These are phyloP conservation scores for Philonicus albiceps DNA, from an alignment of 2,888 invertebrate genomes.

Conservation along the genomic window DNA sequence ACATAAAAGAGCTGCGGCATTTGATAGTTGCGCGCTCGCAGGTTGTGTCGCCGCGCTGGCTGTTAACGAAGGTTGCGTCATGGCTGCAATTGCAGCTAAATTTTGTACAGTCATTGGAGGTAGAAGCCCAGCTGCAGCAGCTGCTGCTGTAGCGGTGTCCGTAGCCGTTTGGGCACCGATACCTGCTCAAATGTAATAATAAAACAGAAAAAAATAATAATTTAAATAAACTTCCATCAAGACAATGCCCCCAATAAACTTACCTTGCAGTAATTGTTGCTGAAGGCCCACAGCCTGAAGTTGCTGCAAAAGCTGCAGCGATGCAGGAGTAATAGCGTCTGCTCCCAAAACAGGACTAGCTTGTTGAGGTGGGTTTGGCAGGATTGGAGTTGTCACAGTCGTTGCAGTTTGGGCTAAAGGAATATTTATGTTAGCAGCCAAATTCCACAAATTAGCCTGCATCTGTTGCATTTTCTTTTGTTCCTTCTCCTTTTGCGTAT, in stretches of 20 bases:
- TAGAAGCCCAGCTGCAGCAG: constrained; percentile 65
- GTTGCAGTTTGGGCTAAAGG: constrained; percentile 66
- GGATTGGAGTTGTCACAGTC: constrained; percentile 65
- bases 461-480: constrained; percentile 94
- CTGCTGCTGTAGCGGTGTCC: constrained; percentile 57
- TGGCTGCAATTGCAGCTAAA: constrained; percentile 81
- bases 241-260: neutral
- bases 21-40: constrained; percentile 60
- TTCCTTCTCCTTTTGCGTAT: constrained; percentile 98
- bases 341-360: constrained; percentile 63
- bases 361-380: constrained; percentile 63
- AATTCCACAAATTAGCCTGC: constrained; percentile 91
- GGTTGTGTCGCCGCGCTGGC: constrained; percentile 56
- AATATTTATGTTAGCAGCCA: constrained; percentile 69
- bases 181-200: constrained; percentile 50
- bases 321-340: constrained; percentile 68
- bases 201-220: neutral
- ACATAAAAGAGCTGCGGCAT: constrained; percentile 63
- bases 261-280: constrained; percentile 70
- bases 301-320: constrained; percentile 72
- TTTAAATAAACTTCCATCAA: neutral
- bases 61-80: constrained; percentile 65
- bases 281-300: constrained; percentile 72
- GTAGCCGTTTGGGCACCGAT: constrained; percentile 60
- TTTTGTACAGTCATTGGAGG: constrained; percentile 91